phyloP scores from a whole-genome alignment of 2,888 invertebrate genomes.

The Aleiodes alternator region DNA sequence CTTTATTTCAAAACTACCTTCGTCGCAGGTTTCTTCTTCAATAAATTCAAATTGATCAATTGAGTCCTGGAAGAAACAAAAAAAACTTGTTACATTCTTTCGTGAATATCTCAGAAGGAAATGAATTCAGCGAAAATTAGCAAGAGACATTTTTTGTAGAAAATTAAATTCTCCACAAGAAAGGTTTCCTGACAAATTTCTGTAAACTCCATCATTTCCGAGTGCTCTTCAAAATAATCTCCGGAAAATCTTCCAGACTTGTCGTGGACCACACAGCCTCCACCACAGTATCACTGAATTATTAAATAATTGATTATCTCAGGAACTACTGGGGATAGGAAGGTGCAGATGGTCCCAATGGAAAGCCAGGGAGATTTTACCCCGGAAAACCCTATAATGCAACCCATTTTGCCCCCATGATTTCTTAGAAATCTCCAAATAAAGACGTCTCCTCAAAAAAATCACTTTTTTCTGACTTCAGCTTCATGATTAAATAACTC shows the following conservation, averaged over 20 bases:
- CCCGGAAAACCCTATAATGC: not conserved
- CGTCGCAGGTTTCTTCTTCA: not conserved
- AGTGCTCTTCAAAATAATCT: not conserved
- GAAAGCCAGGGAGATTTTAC: not conserved
- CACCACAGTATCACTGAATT: too few relatives aligned
- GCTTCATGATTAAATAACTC: not conserved
- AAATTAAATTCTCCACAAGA: too few relatives aligned
- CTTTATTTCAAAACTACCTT: slow-evolving; percentile 16
- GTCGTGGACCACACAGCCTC: not conserved
- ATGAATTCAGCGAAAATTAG: too few relatives aligned
- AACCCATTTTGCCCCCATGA: not conserved
- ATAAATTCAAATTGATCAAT: not conserved
- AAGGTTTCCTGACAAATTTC: too few relatives aligned
- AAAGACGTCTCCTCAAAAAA: not conserved
- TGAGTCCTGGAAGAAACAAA: too few relatives aligned
- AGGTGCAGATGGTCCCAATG: not conserved
- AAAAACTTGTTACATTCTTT: too few relatives aligned
- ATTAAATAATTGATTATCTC: not conserved
- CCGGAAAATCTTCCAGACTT: too few relatives aligned
- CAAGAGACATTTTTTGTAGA: too few relatives aligned
- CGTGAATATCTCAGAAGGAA: too few relatives aligned
- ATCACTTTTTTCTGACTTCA: not conserved
- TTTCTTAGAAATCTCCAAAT: not conserved
- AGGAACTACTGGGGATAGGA: too few relatives aligned
- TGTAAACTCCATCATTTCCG: too few relatives aligned